Evolutionary conservation across 2,113 vertebrate genomes (phyloP), one percentile per base, ranked within the genome.

Genomic region (Corythornis vintsioides): DNA sequence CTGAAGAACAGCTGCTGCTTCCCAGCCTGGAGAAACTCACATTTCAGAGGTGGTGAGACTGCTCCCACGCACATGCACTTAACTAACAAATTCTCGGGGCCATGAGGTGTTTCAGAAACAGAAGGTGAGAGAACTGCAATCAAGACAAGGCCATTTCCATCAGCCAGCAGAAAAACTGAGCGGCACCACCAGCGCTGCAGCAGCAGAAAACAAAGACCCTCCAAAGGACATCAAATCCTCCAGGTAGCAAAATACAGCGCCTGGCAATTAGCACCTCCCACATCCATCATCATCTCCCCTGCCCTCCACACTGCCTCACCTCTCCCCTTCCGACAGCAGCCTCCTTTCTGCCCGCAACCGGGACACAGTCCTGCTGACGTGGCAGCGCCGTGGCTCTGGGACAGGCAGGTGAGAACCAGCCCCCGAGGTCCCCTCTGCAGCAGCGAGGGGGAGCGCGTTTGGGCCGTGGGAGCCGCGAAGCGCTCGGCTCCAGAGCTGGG

Each of bases 1-100:
- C 86, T 90, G 72, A 10, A 1, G 75, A 94, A 88, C 94, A 97
- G 96, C 94, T 96, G 95, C 83, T 93, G 91, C 91, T 75, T 90
- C 71, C 90, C 88, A 94, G 88, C 73, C 70, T 6, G 73, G 66
- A 86, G 90, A 93, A 91, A 81, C 70, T 45, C 78, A 86, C 91
- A 63, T 96, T 92, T 95, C 89, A 64, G 94, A 33, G 20, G 56
- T 88, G 94, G 50, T 55, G 88, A 94, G 96, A 60, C 55, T 88
- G 93, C 66, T 97, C 94, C 94, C 76, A 71, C 40, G 0, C 60
- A 85, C 6, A 15, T 91, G 86, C 76, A 83, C 74, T 85, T 90
- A 45, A 57, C 64, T 93, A 86, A 63, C 69, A 73, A 78, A 86
- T 79, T 91, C 87, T 88, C 59, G 3, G 14, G 73, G 84, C 75